Base-by-base conservation (phyloP, 2,888 invertebrate species). In the Octodonta nipae region DNA sequence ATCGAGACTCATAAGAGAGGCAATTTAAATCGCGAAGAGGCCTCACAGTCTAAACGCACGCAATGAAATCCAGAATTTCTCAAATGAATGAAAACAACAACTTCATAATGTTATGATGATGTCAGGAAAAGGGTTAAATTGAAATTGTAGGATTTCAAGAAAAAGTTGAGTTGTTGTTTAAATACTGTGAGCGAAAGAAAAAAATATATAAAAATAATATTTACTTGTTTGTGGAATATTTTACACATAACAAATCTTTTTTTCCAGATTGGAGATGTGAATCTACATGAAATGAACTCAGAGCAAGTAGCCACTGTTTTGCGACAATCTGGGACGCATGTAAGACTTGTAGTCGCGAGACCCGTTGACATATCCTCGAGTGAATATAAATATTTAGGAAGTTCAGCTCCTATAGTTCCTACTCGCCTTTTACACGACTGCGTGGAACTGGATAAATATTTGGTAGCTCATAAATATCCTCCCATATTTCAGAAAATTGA, bases 241-340 rank as follows among this genome's bases (percentile, higher is more conserved):
- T 6, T n/a, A n/a, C n/a, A n/a, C n/a, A 22, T 10, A 22, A 22
- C 22, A 22, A 22, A 10, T 2, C 22, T 22, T 22, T 22, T 4
- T 22, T 52, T 54, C 26, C 38, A 63, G 61, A 62, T 63, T 45
- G 61, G 61, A n/a, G 61, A 62, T 40, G 60, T 62, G 15, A 80
- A 79, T 60, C 70, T 98, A 33, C 83, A 93, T 51, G 95, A 96
- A 55, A 93, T 98, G 93, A 91, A 91, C 7, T 95, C 95, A 14
- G 98, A 98, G 63, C 87, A 88, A 64, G 93, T 95, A 49, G 95
- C 95, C 13, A 81, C 89, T 11, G 93, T 96, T 40, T 66, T 96
- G 41, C 75, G 95, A 14, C 92, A 93, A 64, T 89, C 92, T 13
- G 93, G 95, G 15, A 88, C 87, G 7, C 87, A 91, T 58, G 93